Conservation (phyloP, 2,888 invertebrate genomes). For the Uloborus plumipes region DNA sequence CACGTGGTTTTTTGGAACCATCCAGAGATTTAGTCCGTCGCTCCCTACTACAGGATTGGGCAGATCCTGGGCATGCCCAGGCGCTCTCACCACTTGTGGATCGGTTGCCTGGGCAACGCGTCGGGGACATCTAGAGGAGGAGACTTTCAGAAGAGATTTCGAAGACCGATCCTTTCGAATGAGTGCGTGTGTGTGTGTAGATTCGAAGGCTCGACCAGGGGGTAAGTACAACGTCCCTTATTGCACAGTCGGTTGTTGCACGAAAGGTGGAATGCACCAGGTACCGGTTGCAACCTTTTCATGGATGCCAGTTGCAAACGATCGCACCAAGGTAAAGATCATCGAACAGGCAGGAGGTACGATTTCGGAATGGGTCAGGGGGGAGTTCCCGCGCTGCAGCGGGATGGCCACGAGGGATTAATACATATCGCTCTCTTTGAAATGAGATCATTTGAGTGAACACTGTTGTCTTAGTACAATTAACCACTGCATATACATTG, state of each 20-base stretch:
- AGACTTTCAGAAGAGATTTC: neutral
- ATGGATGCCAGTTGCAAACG: too few relatives aligned
- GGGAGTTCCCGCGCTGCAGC: conserved; percentile 19
- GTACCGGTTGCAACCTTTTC: too few relatives aligned
- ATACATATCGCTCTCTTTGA: too few relatives aligned
- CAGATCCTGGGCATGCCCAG: conserved; percentile 42
- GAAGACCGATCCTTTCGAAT: too few relatives aligned
- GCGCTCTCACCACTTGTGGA: conserved; percentile 44
- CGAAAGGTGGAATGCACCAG: too few relatives aligned
- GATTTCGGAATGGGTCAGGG: conserved; percentile 22
- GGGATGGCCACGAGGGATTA: conserved; percentile 2
- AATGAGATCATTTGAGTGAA: too few relatives aligned
- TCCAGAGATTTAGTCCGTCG: conserved; percentile 9
- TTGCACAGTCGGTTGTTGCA: too few relatives aligned
- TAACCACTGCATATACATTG: too few relatives aligned
- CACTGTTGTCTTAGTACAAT: too few relatives aligned
- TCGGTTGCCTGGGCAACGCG: conserved; percentile 47
- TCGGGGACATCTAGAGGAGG: conserved; percentile 8
- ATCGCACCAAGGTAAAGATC: neutral
- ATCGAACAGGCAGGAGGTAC: conserved; percentile 13
- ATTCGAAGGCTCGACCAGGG: conserved; percentile 1
- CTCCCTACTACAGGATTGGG: conserved; percentile 37
- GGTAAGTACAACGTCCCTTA: neutral
- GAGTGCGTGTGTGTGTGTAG: too few relatives aligned
- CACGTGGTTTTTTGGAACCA: conserved; percentile 1